Evolutionary conservation across 2,888 invertebrate species (phyloP).

Genomic region (Leptopilina myrica): DNA sequence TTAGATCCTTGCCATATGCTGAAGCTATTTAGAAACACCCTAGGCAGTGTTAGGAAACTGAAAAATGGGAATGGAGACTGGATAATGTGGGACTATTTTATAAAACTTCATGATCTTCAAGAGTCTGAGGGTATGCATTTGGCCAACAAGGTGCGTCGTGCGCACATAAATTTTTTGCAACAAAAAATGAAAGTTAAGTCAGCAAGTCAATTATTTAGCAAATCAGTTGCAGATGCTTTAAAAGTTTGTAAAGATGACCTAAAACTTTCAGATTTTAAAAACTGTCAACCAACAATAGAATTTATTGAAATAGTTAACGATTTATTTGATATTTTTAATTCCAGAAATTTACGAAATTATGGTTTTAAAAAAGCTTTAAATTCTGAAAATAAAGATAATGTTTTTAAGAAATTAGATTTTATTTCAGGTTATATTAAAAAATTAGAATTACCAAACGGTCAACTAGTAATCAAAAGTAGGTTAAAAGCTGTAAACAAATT

Average conservation of each 20-base stretch:
- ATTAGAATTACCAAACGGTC: not conserved
- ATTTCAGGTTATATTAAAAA: not conserved
- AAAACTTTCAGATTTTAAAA: slow-evolving; percentile 50
- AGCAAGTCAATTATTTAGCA: slow-evolving; percentile 53
- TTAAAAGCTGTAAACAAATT: no score
- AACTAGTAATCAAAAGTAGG: not conserved
- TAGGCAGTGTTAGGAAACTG: slow-evolving; percentile 54
- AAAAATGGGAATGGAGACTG: slow-evolving; percentile 43
- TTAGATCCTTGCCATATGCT: slow-evolving; percentile 58
- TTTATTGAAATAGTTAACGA: slow-evolving; percentile 51
- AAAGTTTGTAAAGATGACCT: slow-evolving; percentile 44
- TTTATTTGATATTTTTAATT: slow-evolving; percentile 54
- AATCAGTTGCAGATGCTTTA: slow-evolving; percentile 57
- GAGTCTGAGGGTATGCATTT: slow-evolving; percentile 54
- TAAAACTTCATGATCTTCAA: slow-evolving; percentile 52
- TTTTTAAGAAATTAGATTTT: not conserved
- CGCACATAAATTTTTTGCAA: slow-evolving; percentile 54
- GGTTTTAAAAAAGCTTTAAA: not conserved
- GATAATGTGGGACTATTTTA: slow-evolving; percentile 53
- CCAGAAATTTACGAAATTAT: not conserved
- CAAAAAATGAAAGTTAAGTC: slow-evolving; percentile 59
- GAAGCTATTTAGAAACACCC: slow-evolving; percentile 60
- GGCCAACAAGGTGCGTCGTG: slow-evolving; percentile 54
- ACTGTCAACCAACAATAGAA: slow-evolving; percentile 50
- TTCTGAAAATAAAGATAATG: not conserved